Percentiles rank a stretch among this genome's conserved stretches.
Conservation (phyloP, 2,113 vertebrate species). For the Ivindomyrus marchei region DNA sequence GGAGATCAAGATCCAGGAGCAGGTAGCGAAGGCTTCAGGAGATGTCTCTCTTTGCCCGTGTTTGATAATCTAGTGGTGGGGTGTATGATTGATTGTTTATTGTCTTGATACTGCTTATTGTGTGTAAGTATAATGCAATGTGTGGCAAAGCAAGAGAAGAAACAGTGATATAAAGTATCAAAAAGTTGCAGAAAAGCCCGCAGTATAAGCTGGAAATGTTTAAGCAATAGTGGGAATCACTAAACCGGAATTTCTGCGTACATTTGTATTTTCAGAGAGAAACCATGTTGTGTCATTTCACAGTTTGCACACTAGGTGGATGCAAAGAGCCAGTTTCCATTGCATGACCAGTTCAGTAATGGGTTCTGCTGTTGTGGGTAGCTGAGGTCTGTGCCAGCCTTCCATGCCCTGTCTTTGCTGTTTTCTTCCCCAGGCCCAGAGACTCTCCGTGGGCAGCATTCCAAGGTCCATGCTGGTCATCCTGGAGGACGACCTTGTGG, state of each 20-base stretch:
- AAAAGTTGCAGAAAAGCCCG: background rate
- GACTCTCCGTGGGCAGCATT: slow-evolving; percentile 87
- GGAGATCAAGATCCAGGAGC: slow-evolving; percentile 96
- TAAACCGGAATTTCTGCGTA: background rate
- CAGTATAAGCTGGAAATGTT: background rate
- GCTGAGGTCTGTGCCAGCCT: background rate
- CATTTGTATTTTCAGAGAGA: background rate
- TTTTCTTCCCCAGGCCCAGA: slow-evolving; percentile 70
- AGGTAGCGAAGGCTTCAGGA: slow-evolving; percentile 54
- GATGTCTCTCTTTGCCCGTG: background rate
- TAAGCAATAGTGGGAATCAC: background rate
- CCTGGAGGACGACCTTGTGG: slow-evolving; percentile 90
- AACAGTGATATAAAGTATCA: background rate
- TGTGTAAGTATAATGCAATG: background rate
- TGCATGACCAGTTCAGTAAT: background rate
- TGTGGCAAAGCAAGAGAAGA: background rate
- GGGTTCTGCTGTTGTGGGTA: background rate
- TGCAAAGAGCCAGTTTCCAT: background rate
- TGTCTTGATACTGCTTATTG: background rate
- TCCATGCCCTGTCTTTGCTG: background rate
- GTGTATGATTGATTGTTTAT: background rate
- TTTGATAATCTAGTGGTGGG: background rate
- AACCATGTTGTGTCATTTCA: background rate
- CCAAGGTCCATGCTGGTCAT: slow-evolving; percentile 87
- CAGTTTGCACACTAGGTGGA: slow-evolving; percentile 9